Base-by-base conservation (phyloP, 2,113 vertebrate species). In the Malurus melanocephalus region DNA sequence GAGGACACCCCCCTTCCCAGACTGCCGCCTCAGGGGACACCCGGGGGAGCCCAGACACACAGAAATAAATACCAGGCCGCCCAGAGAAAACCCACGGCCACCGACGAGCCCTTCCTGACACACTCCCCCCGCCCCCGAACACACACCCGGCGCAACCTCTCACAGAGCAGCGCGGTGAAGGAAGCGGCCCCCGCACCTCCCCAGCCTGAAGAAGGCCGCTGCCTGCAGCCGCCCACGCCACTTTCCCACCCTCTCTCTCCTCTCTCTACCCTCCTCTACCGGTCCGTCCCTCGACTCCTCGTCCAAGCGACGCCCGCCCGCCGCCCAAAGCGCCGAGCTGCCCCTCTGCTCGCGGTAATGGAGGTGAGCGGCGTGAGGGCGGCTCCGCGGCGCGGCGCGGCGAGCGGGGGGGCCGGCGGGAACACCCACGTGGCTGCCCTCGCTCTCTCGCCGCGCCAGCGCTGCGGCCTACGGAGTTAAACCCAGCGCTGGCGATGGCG, bases 401-500 rank as follows among this genome's bases (percentile, higher is more conserved):
- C 11, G 10, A 7, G 8, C 7, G 11, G 43, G 28, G 28, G 28
- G 26, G 6, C 32, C 43, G 60, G 75, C 53, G 16, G 12, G 28
- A 49, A n/a, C 43, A 11, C 7, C 46, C 0, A 18, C 3, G 2
- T 1, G 5, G 1, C 7, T 5, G 3, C 4, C 7, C 9, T 35
- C 0, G 1, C 27, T 5, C 4, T 6, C 19, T 16, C 7, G 14
- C 7, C 0, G 1, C 8, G 7, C 1, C 21, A 11, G 7, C 4
- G 5, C 21, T 13, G 38, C 32, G 2, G 10, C 18, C 23, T 17
- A 53, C 26, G 7, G 6, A 30, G 26, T 4, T 3, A 45, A 35
- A 35, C 3, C 22, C 16, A 2, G 24, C 8, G 32, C 7, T 8
- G 10, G 20, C 15, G 18, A 4, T 1, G 40, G 7, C 35, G 9